Percentiles rank a stretch among this genome's conserved stretches.
phyloP scores from a whole-genome alignment of 2,888 invertebrate species.

The Drosophila putrida region DNA sequence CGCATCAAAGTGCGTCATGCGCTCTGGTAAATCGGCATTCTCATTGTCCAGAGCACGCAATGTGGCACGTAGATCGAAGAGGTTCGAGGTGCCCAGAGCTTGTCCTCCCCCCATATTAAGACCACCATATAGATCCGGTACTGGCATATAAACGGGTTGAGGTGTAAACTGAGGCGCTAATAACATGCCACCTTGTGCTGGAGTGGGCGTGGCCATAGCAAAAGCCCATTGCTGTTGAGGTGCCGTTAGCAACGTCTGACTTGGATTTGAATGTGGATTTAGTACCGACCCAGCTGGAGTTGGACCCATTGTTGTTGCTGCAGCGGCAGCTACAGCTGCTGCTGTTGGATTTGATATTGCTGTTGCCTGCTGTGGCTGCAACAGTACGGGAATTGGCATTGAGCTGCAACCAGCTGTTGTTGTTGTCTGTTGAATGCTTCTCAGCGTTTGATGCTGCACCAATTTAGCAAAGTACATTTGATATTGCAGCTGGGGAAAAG shows the following conservation, averaged over 20 bases:
- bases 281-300: neutral
- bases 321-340: conserved; percentile 16
- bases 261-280: conserved; percentile 24
- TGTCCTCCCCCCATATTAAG: conserved; percentile 1
- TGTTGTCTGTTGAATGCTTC: conserved; percentile 78
- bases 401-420: conserved; percentile 31
- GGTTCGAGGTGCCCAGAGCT: conserved; percentile 55
- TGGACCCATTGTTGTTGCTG: conserved; percentile 22
- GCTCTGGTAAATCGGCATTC: conserved; percentile 75
- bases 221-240: conserved; percentile 72
- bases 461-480: conserved; percentile 85
- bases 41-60: conserved; percentile 76
- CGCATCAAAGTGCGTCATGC: conserved; percentile 59
- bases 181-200: conserved; percentile 60
- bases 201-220: conserved; percentile 72
- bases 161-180: conserved; percentile 65
- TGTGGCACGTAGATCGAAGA: conserved; percentile 75
- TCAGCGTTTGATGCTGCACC: conserved; percentile 83
- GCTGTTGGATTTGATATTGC: conserved; percentile 24
- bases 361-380: conserved; percentile 47
- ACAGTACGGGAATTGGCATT: conserved; percentile 42
- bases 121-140: conserved; percentile 57
- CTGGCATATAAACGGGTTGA: conserved; percentile 57
- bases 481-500: conserved; percentile 82
- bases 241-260: conserved; percentile 19